Evolutionary conservation across 2,797 vertebrate genomes (phyloP).

Genomic region (Cetoscarus ocellatus): DNA sequence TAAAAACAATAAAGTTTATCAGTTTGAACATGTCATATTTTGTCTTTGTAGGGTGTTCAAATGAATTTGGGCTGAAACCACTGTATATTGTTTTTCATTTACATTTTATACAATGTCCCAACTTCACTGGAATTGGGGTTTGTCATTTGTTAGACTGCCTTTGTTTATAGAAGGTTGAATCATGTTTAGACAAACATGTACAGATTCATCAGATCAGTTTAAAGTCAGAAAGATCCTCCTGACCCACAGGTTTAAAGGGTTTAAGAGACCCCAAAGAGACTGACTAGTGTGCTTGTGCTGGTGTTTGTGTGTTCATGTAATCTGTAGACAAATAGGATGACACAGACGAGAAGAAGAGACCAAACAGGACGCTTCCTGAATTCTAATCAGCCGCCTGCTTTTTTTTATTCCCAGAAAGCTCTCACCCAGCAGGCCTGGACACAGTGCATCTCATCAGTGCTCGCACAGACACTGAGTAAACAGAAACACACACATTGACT

Average conservation of each 20-base stretch:
- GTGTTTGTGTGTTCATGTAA: constrained; percentile 14
- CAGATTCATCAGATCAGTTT: too few species aligned
- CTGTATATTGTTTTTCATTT: too few species aligned
- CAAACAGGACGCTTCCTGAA: constrained; percentile 57
- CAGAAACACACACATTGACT: constrained; percentile 24
- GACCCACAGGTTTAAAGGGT: constrained; percentile 18
- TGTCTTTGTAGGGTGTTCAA: too few species aligned
- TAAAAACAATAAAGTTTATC: too few species aligned
- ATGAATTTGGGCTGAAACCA: too few species aligned
- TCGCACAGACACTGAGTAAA: constrained; percentile 49
- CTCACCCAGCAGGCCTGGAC: constrained; percentile 43
- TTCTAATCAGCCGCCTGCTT: constrained; percentile 57
- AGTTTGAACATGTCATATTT: too few species aligned
- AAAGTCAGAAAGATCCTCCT: not conserved
- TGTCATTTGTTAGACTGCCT: too few species aligned
- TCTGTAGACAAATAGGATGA: constrained; percentile 40
- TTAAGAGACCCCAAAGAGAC: constrained; percentile 11
- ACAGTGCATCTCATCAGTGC: constrained; percentile 50
- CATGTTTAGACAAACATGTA: too few species aligned
- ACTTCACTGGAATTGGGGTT: too few species aligned
- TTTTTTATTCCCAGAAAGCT: constrained; percentile 57
- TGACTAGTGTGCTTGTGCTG: constrained; percentile 11
- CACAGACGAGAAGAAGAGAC: constrained; percentile 49
- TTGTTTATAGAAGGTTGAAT: too few species aligned
- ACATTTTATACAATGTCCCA: too few species aligned